Conservation (phyloP, 1,140 invertebrate genomes). For the Hycleus cichorii region DNA sequence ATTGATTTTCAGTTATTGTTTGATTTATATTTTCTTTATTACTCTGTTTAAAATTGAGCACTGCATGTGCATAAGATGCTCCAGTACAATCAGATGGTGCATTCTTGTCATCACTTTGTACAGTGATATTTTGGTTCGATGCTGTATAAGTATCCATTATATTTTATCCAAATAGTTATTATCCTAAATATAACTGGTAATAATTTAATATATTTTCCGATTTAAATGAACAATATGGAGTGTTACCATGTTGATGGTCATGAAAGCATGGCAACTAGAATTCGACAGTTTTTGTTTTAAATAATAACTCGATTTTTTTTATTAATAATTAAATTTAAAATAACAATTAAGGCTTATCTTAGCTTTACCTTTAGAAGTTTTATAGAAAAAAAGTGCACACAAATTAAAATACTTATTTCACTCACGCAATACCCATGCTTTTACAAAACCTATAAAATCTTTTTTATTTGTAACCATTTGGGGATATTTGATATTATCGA, state of each 20-base stretch:
- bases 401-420: too few relatives aligned
- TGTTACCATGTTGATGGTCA: slow-evolving; percentile 37
- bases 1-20: slow-evolving; percentile 15
- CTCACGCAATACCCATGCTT: too few relatives aligned
- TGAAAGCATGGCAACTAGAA: slow-evolving; percentile 32
- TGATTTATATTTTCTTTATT: slow-evolving; percentile 29
- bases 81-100: slow-evolving; percentile 21
- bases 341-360: too few relatives aligned
- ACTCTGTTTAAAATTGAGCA: slow-evolving; percentile 33
- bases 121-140: slow-evolving; percentile 5
- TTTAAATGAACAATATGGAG: slow-evolving; percentile 34
- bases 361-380: too few relatives aligned
- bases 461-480: too few relatives aligned
- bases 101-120: slow-evolving; percentile 7
- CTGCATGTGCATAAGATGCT: slow-evolving; percentile 37
- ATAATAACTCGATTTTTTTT: too few relatives aligned
- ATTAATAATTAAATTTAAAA: too few relatives aligned
- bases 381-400: too few relatives aligned
- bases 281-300: too few relatives aligned
- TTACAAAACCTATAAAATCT: too few relatives aligned
- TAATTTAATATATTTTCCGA: slow-evolving; percentile 22
- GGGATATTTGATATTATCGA: too few relatives aligned
- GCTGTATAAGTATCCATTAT: slow-evolving; percentile 27
- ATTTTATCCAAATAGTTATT: slow-evolving; percentile 6
- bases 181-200: slow-evolving; percentile 15